Evolutionary conservation across 1,140 invertebrate genomes (phyloP).

Genomic region (Dryas iulia): DNA sequence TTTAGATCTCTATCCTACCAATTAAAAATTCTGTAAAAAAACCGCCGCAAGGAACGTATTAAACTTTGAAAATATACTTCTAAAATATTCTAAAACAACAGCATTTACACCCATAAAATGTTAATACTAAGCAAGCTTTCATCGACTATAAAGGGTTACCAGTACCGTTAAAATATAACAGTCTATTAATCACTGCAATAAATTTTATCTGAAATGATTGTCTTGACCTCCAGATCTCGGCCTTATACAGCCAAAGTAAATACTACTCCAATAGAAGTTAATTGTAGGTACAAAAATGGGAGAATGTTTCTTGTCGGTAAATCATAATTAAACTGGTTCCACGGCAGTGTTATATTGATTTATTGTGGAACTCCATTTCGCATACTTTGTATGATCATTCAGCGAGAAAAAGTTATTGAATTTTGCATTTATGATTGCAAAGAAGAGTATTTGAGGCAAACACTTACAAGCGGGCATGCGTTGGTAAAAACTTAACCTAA

Average conservation of each 20-base stretch:
- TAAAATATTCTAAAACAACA: not conserved
- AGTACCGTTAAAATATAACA: slow-evolving; percentile 1
- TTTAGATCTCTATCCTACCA: too few species aligned
- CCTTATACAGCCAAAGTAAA: slow-evolving; percentile 24
- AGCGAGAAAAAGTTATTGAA: not conserved
- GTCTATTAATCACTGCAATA: slow-evolving; percentile 9
- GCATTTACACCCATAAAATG: not conserved
- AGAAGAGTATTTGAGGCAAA: not conserved
- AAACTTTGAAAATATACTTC: not conserved
- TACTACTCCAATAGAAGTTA: slow-evolving; percentile 24
- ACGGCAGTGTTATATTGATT: slow-evolving; percentile 19
- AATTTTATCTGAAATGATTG: slow-evolving; percentile 15
- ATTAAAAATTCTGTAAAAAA: too few species aligned
- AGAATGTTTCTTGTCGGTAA: slow-evolving; percentile 22
- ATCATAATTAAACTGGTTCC: slow-evolving; percentile 24
- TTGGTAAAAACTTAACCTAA: not conserved
- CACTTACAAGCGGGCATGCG: not conserved
- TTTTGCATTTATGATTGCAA: not conserved
- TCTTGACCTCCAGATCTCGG: slow-evolving; percentile 14
- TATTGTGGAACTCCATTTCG: slow-evolving; percentile 16
- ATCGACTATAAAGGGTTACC: not conserved
- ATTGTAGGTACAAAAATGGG: slow-evolving; percentile 25
- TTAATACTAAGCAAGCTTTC: not conserved
- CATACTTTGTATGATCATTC: slow-evolving; percentile 2
- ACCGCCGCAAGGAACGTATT: not conserved